Base-by-base conservation (phyloP, 2,888 invertebrate genomes). In the Oscheius sp. region DNA sequence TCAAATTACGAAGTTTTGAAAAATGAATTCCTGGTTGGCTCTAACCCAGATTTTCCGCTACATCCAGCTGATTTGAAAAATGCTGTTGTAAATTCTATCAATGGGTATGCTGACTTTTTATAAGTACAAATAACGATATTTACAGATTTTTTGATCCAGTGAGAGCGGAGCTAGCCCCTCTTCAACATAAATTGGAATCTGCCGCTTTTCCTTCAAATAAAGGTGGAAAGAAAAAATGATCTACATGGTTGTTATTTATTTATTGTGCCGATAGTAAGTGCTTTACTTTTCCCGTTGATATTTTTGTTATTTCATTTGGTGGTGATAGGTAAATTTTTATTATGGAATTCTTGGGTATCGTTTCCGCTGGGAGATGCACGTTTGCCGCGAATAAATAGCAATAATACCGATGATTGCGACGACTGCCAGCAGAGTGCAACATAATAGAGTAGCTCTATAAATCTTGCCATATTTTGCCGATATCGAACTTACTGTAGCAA, bases 31-130 rank as follows among this genome's bases (percentile, higher is more conserved):
- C 93, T 93, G 0, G 93, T 93, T 7, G 83, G 83, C 21, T 52
- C 74, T 12, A 79, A 82, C 45, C 72, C 80, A 0, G 69, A 64
- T 1, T 78, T 81, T 68, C 80, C 80, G 9, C 91, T 98, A 70
- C 96, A 97, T 91, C 97, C 98, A 25, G 96, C 93, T 18, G 97
- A 98, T 91, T 91, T 99, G 81, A 99, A 99, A 90, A 91, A 91
- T 45, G 92, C 94, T 21, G 94, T 94, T 7, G 95, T 94, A 89
- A 89, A 91, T 76, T 93, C 93, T 86, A 93, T 99, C 23, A 97
- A 97, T 90, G 92, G 91, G 87, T 81, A 23, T 49, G 71, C 27
- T 27, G 29, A 29, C 23, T 18, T 58, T 75, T 3, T 13, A 55
- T 55, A 21, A 23, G 23, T 45, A n/a, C 9, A 35, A 35, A 35